phyloP scores from a whole-genome alignment of 2,888 invertebrate species.

The Cosmopolites sordidus region DNA sequence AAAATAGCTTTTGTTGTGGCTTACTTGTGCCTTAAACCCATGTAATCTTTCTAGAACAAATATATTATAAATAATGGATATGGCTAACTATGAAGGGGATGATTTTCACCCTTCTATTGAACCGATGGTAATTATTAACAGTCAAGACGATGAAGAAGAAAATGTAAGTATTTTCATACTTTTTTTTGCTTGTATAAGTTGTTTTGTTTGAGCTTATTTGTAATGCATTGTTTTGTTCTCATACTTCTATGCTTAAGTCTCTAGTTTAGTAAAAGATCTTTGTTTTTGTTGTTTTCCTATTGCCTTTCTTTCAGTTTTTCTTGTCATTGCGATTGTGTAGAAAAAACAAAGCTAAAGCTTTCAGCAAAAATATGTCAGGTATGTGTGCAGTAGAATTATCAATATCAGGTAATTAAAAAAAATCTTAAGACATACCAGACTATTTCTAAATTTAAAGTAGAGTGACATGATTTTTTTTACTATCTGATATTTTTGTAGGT shows the following conservation, averaged over 20 bases:
- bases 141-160: slow-evolving; percentile 34
- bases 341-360: slow-evolving; percentile 11
- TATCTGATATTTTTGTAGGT: too few relatives aligned
- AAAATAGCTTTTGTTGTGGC: slow-evolving; percentile 19
- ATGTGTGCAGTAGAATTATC: background rate
- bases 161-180: slow-evolving; percentile 24
- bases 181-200: background rate
- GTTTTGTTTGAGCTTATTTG: slow-evolving; percentile 13
- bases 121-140: slow-evolving; percentile 43
- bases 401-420: too few relatives aligned
- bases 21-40: slow-evolving; percentile 10
- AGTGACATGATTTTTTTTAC: too few relatives aligned
- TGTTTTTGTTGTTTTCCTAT: background rate
- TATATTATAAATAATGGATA: slow-evolving; percentile 22
- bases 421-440: too few relatives aligned
- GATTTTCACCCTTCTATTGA: slow-evolving; percentile 36
- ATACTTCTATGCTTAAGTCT: too few relatives aligned
- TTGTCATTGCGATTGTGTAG: slow-evolving; percentile 23
- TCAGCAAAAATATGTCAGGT: slow-evolving; percentile 17
- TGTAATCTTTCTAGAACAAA: slow-evolving; percentile 7
- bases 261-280: too few relatives aligned
- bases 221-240: slow-evolving; percentile 7
- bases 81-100: slow-evolving; percentile 30
- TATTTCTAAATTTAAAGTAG: too few relatives aligned
- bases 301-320: slow-evolving; percentile 26